Evolutionary conservation across 2,888 invertebrate species (phyloP).

Genomic region (Muschampia plurimacula): DNA sequence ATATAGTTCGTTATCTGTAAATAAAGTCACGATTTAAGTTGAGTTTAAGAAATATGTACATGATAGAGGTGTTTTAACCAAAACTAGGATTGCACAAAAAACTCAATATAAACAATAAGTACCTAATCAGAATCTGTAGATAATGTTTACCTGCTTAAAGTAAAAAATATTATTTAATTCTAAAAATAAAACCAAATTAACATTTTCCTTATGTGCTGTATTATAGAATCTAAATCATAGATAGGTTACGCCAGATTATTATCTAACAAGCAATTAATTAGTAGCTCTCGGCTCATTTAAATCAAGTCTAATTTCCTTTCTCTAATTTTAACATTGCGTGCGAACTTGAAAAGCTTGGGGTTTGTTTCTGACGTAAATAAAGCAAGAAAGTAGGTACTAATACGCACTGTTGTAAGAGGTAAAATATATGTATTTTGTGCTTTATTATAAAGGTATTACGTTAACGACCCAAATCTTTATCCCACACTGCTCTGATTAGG

Average conservation of each 20-base stretch:
- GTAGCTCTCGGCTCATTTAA: neutral
- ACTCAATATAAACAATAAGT: too few species aligned
- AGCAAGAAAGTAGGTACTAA: neutral
- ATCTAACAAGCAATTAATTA: neutral
- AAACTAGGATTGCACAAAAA: too few species aligned
- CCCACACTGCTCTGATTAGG: neutral
- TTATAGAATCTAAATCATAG: too few species aligned
- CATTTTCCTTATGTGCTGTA: too few species aligned
- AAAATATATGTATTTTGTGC: neutral
- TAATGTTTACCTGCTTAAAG: too few species aligned
- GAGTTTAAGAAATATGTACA: too few species aligned
- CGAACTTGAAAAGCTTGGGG: constrained; percentile 10
- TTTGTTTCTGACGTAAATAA: constrained; percentile 1
- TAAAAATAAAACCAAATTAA: too few species aligned
- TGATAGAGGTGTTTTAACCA: too few species aligned
- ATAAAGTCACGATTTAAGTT: too few species aligned
- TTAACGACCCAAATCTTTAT: neutral
- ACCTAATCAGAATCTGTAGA: too few species aligned
- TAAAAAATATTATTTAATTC: too few species aligned
- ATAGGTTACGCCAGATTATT: neutral
- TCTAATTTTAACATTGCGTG: constrained; percentile 22
- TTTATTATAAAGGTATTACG: neutral
- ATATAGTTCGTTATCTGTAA: too few species aligned
- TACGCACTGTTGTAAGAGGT: neutral
- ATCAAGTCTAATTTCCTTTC: constrained; percentile 8